A percentile compares a stretch with the other conserved stretches of the same genome.
Evolutionary conservation across 1,140 invertebrate species (phyloP).

Genomic region (Trypoxylus dichotomus): DNA sequence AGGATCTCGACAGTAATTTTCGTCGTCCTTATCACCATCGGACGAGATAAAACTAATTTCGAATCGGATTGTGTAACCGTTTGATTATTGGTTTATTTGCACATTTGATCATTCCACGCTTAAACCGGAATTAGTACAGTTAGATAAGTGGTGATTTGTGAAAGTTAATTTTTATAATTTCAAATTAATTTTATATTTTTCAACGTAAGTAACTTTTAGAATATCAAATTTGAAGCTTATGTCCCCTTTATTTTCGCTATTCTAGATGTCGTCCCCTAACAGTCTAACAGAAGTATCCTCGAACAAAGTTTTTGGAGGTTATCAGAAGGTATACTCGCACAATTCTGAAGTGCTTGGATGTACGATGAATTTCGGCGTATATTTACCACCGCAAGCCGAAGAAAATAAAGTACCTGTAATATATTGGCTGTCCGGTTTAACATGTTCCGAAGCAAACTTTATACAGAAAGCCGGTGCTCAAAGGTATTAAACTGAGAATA

Average conservation of each 20-base stretch:
- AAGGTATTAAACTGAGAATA: conserved; percentile 56
- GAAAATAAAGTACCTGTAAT: conserved; percentile 77
- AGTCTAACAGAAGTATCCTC: conserved; percentile 64
- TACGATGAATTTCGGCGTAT: conserved; percentile 92
- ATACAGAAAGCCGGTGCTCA: conserved; percentile 94
- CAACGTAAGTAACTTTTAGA: not conserved
- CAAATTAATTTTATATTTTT: not conserved
- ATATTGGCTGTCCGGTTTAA: conserved; percentile 93
- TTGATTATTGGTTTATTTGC: not conserved
- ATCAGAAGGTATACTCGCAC: conserved; percentile 85
- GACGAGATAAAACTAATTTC: not conserved
- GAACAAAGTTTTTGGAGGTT: conserved; percentile 77
- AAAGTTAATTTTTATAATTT: too few relatives aligned
- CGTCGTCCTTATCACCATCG: not conserved
- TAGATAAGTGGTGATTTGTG: not conserved
- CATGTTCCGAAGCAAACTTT: conserved; percentile 96
- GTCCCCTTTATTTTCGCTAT: too few relatives aligned
- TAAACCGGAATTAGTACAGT: not conserved
- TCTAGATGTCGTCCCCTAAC: conserved; percentile 38
- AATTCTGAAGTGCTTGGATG: conserved; percentile 80
- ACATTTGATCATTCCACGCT: not conserved
- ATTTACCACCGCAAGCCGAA: conserved; percentile 78
- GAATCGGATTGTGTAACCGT: not conserved
- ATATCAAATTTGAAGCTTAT: too few relatives aligned
- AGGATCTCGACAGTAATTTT: not conserved